A percentile compares a stretch with the other conserved stretches of the same genome.
These are phyloP conservation scores for Protonibea diacanthus DNA, from an alignment of 2,797 vertebrate species.

Conservation along the genomic window DNA sequence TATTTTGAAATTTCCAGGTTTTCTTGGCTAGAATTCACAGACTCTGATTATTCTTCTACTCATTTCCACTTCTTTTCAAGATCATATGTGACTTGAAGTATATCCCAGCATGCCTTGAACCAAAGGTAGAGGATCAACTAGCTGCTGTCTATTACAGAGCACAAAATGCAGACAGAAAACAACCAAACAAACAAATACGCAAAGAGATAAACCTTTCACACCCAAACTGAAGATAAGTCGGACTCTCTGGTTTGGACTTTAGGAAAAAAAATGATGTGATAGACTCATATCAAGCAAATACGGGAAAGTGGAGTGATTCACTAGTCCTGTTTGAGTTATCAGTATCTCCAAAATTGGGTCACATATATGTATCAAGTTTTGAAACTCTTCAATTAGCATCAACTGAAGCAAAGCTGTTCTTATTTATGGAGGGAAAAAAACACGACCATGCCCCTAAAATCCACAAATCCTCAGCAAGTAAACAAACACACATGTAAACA, in stretches of 20 bases:
- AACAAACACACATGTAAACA: slow-evolving; percentile 3
- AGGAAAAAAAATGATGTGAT: neutral
- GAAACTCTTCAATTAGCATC: neutral
- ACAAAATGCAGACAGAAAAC: neutral
- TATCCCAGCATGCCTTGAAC: neutral
- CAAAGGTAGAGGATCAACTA: neutral
- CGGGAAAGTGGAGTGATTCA: neutral
- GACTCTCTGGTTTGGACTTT: neutral
- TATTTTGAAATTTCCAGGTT: neutral
- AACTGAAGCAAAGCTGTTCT: neutral
- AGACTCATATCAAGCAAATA: neutral
- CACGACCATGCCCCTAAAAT: neutral
- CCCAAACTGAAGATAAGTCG: too few relatives aligned
- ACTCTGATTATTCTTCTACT: neutral
- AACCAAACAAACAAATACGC: neutral
- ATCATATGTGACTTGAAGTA: neutral
- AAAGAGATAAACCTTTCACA: neutral
- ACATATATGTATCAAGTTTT: too few relatives aligned
- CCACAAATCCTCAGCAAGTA: slow-evolving; percentile 2
- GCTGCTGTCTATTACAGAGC: neutral
- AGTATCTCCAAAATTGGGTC: neutral
- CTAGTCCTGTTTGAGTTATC: neutral
- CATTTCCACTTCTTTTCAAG: neutral
- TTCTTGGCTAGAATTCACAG: neutral
- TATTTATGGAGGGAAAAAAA: neutral